Base-by-base conservation (phyloP, 2,888 invertebrate species). In the Eubasilissa splendida region DNA sequence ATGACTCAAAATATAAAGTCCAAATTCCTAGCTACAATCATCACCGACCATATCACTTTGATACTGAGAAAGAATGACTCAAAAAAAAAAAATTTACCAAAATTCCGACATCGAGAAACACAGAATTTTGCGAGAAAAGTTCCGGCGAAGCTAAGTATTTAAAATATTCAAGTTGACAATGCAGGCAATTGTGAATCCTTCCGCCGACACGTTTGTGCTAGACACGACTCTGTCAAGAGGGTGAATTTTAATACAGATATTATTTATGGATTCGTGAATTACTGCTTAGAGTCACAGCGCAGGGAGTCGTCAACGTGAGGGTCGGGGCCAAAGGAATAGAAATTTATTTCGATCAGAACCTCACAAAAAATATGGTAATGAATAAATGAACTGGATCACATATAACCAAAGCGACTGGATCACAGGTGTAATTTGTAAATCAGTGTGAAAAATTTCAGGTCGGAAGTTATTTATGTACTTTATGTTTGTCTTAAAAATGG, bases 261-360 rank as follows among this genome's bases (percentile, higher is more conserved):
- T 52, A 68, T 68, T 68, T 68, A 68, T 68, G 68, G 50, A 50
- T 68, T 68, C 68, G 50, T 68, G 68, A 42, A 68, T 68, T 68
- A 68, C 68, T 33, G 50, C 68, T 68, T 14, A 68, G 8, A 33
- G 33, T 63, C n/a, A 7, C 42, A 42, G 42, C 42, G 4, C 63
- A 31, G 22, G 63, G 12, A 12, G 10, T 8, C 42, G 33, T 33
- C 33, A 42, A 63, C 63, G 4, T 10, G 63, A 63, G 63, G 12
- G 33, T 0, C 63, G 42, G 12, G 14, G 8, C 10, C 3, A 22
- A 12, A 59, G 22, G 1, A 22, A 22, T 22, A 22, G 22, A 22
- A 22, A 22, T 22, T 22, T 22, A 22, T 22, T 22, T 22, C 22
- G 22, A 1, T 22, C 22, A 22, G 22, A 22, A 22, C 22, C 22